Percentiles rank a stretch among this genome's conserved stretches.
Evolutionary conservation across 1,140 invertebrate genomes (phyloP).

Genomic region (Drosophila gunungcola): DNA sequence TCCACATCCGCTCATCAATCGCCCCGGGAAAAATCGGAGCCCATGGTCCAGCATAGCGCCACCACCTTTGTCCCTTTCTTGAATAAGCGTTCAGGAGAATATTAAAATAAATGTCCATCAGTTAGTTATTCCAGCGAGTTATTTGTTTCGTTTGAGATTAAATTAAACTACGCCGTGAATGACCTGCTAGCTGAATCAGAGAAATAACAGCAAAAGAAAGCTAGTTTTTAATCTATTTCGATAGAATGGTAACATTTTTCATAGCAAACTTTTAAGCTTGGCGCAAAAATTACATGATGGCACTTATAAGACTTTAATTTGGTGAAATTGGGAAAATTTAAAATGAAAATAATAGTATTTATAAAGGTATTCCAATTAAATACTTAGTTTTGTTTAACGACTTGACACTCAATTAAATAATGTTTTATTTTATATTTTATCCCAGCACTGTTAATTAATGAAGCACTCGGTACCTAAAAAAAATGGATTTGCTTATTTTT

Average conservation of each 20-base stretch:
- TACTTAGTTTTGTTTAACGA: neutral
- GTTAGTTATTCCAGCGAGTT: constrained; percentile 43
- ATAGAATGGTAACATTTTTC: neutral
- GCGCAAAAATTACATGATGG: neutral
- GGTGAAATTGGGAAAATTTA: too few species aligned
- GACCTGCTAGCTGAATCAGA: constrained; percentile 36
- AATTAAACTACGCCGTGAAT: constrained; percentile 72
- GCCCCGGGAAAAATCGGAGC: constrained; percentile 29
- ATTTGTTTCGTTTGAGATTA: constrained; percentile 61
- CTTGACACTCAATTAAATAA: too few species aligned
- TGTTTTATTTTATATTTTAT: too few species aligned
- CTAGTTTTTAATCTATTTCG: constrained; percentile 3
- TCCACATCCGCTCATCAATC: constrained; percentile 45
- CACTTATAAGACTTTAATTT: too few species aligned
- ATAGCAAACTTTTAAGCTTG: constrained; percentile 3
- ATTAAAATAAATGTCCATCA: constrained; percentile 75
- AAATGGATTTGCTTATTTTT: too few species aligned
- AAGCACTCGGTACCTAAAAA: too few species aligned
- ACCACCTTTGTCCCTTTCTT: constrained; percentile 14
- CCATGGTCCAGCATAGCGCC: neutral
- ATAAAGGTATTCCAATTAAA: neutral
- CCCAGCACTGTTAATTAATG: too few species aligned
- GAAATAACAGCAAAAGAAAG: constrained; percentile 2
- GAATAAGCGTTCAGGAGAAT: constrained; percentile 29
- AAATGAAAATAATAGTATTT: neutral